Evolutionary conservation across 1,140 invertebrate genomes (phyloP).

Genomic region (honey bee (Apis mellifera)): DNA sequence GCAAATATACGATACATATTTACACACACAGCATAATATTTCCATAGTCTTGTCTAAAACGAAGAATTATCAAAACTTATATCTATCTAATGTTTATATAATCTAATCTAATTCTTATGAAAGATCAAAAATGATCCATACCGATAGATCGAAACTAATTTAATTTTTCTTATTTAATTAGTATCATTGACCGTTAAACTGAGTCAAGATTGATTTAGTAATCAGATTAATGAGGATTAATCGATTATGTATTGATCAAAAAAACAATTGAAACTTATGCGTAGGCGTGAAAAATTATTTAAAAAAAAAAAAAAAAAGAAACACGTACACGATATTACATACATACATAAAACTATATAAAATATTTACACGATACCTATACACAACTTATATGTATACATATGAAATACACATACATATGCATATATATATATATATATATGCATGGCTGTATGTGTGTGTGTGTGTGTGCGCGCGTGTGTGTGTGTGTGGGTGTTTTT

Average conservation of each 20-base stretch:
- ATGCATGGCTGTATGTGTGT: slow-evolving; percentile 16
- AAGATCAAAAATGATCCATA: no score
- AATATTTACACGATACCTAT: slow-evolving; percentile 55
- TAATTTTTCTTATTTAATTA: no score
- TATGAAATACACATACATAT: slow-evolving; percentile 34
- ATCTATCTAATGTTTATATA: not conserved
- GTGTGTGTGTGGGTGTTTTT: slow-evolving; percentile 32
- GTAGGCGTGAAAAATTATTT: not conserved
- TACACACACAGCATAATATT: not conserved
- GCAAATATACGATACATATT: not conserved
- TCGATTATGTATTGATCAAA: no score
- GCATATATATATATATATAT: slow-evolving; percentile 46
- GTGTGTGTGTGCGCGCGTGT: slow-evolving; percentile 38
- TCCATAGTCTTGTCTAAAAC: slow-evolving; percentile 20
- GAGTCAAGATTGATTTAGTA: no score
- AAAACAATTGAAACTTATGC: not conserved
- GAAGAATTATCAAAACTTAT: not conserved
- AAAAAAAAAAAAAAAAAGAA: not conserved
- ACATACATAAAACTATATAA: slow-evolving; percentile 48
- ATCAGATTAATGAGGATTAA: no score
- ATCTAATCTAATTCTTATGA: not conserved
- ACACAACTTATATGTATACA: no score
- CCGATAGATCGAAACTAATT: no score
- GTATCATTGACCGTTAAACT: no score
- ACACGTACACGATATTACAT: slow-evolving; percentile 5